These are phyloP conservation scores for Yoshiicerus persimilis DNA, from an alignment of 1,140 invertebrate genomes.

Conservation along the genomic window DNA sequence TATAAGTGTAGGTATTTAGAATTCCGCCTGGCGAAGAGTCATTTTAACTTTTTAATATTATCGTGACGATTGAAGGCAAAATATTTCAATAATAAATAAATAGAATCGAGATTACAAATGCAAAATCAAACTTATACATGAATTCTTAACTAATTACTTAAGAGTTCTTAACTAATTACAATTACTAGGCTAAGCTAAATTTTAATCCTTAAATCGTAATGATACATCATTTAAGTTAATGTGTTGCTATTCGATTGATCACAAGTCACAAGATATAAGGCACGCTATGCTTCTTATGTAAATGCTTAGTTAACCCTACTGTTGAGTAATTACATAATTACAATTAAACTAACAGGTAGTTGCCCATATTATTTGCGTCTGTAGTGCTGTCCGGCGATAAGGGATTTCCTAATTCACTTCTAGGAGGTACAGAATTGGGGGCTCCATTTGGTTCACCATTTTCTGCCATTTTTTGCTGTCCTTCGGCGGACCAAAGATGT, in stretches of 20 bases:
- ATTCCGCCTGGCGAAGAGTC: neutral
- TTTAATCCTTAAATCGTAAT: neutral
- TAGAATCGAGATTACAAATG: neutral
- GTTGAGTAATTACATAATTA: neutral
- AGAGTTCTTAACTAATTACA: neutral
- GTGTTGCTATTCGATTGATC: neutral
- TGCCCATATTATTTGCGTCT: neutral
- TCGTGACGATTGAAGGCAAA: neutral
- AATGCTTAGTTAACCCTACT: neutral
- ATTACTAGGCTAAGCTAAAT: neutral
- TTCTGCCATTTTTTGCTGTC: neutral
- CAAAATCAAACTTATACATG: neutral
- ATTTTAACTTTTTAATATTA: neutral
- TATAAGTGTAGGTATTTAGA: neutral
- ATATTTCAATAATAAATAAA: neutral
- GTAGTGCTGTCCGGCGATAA: constrained; percentile 48
- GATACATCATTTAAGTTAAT: neutral
- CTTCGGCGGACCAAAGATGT: constrained; percentile 18
- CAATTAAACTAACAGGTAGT: neutral
- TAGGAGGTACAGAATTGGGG: neutral
- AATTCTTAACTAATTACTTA: neutral
- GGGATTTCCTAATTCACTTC: constrained; percentile 22
- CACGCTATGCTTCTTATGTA: neutral
- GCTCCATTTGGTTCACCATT: constrained; percentile 25
- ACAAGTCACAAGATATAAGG: neutral